A percentile compares a stretch with the other conserved stretches of the same genome.
These are phyloP conservation scores for Coregonus clupeaformis DNA, from an alignment of 2,113 vertebrate species.

Conservation along the genomic window DNA sequence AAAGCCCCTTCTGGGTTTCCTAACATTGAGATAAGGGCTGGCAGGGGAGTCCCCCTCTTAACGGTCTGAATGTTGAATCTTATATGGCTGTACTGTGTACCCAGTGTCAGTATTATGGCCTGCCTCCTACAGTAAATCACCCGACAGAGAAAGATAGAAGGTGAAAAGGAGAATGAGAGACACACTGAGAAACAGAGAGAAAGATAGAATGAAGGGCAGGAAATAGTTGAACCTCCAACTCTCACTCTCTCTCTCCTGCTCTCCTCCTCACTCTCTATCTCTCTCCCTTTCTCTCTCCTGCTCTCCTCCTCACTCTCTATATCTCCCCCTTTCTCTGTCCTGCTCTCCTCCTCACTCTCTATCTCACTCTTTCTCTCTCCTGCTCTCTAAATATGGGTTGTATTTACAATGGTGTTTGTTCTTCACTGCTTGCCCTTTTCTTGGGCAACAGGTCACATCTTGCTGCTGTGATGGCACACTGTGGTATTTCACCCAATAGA, in stretches of 20 bases:
- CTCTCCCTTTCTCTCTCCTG: not conserved
- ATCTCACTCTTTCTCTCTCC: not conserved
- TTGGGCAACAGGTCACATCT: too few relatives aligned
- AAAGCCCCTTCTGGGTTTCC: slow-evolving; percentile 63
- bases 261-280: not conserved
- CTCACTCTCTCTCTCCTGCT: not conserved
- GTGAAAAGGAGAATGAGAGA: not conserved
- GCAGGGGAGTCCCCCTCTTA: slow-evolving; percentile 44
- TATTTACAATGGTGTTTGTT: too few relatives aligned
- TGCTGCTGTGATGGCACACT: too few relatives aligned
- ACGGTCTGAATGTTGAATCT: slow-evolving; percentile 26
- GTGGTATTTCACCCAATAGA: too few relatives aligned
- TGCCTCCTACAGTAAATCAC: too few relatives aligned
- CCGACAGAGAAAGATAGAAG: not conserved
- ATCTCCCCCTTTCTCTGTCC: not conserved
- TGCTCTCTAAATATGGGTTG: too few relatives aligned
- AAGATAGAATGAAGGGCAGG: not conserved
- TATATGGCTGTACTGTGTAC: too few relatives aligned
- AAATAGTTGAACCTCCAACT: not conserved
- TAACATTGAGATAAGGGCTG: slow-evolving; percentile 68
- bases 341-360: not conserved
- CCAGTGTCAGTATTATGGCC: too few relatives aligned
- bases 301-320: not conserved
- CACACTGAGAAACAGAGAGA: not conserved
- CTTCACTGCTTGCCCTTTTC: too few relatives aligned